Evolutionary conservation across 37 sponge, comb jelly and placozoan species (phyloP), one percentile per base, ranked within the genome.

Genomic region (Aphrocallistes beatrix): DNA sequence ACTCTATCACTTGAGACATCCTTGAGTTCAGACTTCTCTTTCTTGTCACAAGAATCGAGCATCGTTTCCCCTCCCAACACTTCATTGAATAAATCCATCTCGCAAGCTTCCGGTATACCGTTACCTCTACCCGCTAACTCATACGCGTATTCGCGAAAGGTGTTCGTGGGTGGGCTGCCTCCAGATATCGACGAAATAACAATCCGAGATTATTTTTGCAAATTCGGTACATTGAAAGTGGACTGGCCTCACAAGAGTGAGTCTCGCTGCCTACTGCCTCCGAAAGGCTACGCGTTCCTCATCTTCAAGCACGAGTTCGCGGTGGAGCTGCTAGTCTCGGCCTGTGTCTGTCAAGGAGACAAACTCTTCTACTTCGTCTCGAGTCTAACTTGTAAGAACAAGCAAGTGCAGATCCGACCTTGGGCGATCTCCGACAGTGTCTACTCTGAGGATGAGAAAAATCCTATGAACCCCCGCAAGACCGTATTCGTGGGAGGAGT

Each of bases 161-260:
- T 97, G 0, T 97, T 97, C 82, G 87, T 97, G 9, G 98, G 98
- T 37, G 98, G 98, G 36, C 91, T 97, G 23, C 98, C 98, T 21
- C 98, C 93, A 13, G 95, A 97, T 47, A 88, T 93, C 39, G 98
- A 94, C 37, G 95, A 94, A 87, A 89, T 93, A 89, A 92, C 93
- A 38, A 93, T 95, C 21, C 81, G 87, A 36, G 51, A 36, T 17
- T 83, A 39, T 37, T 95, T 95, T 83, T 34, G 83, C 23, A 84
- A 81, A 38, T 93, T 91, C 87, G 96, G 96, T 0, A 48, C 89
- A 39, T 37, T 95, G 38, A 86, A 88, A 23, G 93, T 95, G 23
- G 96, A 95, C 75, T 95, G 96, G 96, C 96, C 96, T 13, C 96
- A 95, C 89, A 96, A 96, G 87, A 51, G 85, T 10, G 90, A 96